Percentiles rank a stretch among this genome's conserved stretches.
Evolutionary conservation across 2,888 invertebrate genomes (phyloP).

Genomic region (Lasioglossum figueresi): DNA sequence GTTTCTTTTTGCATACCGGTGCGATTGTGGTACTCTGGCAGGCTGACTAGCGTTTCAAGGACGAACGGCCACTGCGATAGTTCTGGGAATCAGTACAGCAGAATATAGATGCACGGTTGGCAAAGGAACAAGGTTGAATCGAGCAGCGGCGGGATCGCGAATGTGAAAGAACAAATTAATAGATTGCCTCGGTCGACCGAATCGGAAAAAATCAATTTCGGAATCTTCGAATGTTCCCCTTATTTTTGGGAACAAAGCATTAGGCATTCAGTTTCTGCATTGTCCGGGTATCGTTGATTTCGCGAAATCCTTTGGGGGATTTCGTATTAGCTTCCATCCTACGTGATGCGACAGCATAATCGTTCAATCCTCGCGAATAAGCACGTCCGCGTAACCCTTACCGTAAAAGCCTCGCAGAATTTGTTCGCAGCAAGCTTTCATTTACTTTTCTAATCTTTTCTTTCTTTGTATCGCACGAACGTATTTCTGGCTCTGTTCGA

Average conservation of each 20-base stretch:
- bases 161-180: neutral
- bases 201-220: neutral
- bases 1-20: neutral
- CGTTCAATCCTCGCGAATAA: neutral
- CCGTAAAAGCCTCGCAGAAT: neutral
- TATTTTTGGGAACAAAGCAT: neutral
- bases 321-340: neutral
- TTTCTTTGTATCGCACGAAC: neutral
- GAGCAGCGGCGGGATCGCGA: neutral
- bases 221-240: neutral
- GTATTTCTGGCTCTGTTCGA: neutral
- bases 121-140: slow-evolving; percentile 16
- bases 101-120: slow-evolving; percentile 13
- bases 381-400: neutral
- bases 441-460: neutral
- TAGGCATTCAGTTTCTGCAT: neutral
- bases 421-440: neutral
- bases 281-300: neutral
- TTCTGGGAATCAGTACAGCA: neutral
- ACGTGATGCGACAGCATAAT: neutral
- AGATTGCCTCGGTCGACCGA: neutral
- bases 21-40: slow-evolving; percentile 10
- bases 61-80: neutral
- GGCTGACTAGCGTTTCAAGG: slow-evolving; percentile 17
- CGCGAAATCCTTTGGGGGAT: neutral